Base-by-base conservation (phyloP, 1,140 invertebrate species). In the Pseudomyrmex sp. region DNA sequence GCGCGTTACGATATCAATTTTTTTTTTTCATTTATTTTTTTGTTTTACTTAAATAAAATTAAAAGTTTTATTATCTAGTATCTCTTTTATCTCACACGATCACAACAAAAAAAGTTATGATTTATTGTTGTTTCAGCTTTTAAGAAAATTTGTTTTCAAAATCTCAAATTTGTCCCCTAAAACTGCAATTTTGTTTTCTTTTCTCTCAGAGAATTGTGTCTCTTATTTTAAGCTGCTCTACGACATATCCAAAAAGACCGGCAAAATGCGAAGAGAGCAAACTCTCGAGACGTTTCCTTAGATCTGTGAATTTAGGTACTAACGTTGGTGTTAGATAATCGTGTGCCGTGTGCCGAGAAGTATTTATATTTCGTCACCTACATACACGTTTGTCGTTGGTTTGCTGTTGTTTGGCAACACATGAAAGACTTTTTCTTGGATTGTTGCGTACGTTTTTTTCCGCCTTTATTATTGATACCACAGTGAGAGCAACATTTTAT, bases 251-350 rank as follows among this genome's bases (percentile, higher is more conserved):
- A 69, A 84, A 35, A 35, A 73, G 1, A 61, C 50, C 13, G 20
- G 13, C 61, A 59, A 69, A 87, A 84, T 23, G 35, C 84, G 70
- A 83, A 85, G 80, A 85, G 80, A 88, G 50, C n/a, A 13, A 79
- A 63, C 23, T 74, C 63, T 74, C 63, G 59, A 58, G 66, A 80
- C 66, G 66, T 80, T 80, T 80, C 65, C 74, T 80, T 84, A 79
- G 82, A 77, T 85, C 80, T 87, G 87, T 89, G 73, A 85, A 88
- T 66, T 93, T 93, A 94, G 93, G 91, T 93, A 94, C 93, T 94
- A 93, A 94, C 93, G 91, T 94, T 94, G 93, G 90, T 94, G 93
- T 94, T 93, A 93, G 93, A 93, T 94, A 93, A 94, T 94, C 92
- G 93, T 94, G 93, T 94, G 93, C 88, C 93, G 93, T 94, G 93